These are phyloP conservation scores for Odontocerum albicorne DNA, from an alignment of 2,888 invertebrate species.

Conservation along the genomic window DNA sequence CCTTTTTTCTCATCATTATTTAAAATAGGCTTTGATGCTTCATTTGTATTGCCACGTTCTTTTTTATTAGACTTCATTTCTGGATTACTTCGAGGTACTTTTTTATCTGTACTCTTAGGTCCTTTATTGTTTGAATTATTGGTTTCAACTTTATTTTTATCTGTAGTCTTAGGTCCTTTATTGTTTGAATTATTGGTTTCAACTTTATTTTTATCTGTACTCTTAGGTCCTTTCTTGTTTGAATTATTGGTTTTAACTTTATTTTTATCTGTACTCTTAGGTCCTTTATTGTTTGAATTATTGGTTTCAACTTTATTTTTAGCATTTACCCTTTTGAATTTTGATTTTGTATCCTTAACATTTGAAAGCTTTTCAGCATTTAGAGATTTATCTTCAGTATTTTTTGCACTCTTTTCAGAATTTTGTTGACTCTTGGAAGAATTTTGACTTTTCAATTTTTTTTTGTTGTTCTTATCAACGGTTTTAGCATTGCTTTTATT, in stretches of 20 bases:
- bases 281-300: background rate
- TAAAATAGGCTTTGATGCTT: no score
- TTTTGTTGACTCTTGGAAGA: background rate
- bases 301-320: constrained; percentile 4
- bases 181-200: constrained; percentile 10
- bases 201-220: constrained; percentile 16
- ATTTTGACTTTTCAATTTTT: constrained; percentile 2
- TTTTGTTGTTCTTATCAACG: no score
- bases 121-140: no score
- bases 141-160: constrained; percentile 18
- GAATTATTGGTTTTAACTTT: constrained; percentile 11
- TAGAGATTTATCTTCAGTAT: background rate
- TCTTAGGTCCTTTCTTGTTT: constrained; percentile 20
- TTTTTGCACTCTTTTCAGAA: constrained; percentile 1
- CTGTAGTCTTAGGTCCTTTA: no score
- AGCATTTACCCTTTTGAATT: background rate
- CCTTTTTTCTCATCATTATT: no score
- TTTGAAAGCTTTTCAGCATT: background rate
- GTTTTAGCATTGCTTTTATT: constrained; percentile 22
- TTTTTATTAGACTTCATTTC: no score
- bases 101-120: no score
- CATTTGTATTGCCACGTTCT: no score
- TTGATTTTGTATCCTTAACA: background rate
- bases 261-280: constrained; percentile 1
- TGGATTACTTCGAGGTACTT: no score